phyloP scores from a whole-genome alignment of 2,797 vertebrate species.

The Morus bassanus region DNA sequence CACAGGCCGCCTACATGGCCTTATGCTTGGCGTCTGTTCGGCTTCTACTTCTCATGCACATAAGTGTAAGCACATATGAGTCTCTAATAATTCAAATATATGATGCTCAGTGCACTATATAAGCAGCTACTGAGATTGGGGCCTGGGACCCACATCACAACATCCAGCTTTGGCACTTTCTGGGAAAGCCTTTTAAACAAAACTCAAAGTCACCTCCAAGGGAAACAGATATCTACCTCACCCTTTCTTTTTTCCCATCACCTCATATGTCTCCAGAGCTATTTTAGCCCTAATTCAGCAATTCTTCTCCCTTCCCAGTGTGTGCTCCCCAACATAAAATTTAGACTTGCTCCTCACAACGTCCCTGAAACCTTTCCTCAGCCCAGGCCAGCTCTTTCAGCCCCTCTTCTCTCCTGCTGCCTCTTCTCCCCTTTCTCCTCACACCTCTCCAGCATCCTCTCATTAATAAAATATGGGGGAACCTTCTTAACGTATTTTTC shows the following conservation, averaged over 20 bases:
- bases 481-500: not conserved
- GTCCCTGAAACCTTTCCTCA: not conserved
- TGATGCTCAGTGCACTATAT: not conserved
- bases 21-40: fast-evolving
- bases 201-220: not conserved
- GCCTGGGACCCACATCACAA: not conserved
- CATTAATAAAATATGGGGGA: not conserved
- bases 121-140: not conserved
- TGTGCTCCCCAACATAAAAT: not conserved
- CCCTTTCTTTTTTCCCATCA: not conserved
- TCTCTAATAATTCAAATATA: not conserved
- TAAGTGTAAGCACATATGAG: not conserved
- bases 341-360: fast-evolving
- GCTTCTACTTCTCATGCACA: not conserved
- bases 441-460: not conserved
- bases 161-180: not conserved
- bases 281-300: not conserved
- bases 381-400: not conserved
- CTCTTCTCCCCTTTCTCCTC: not conserved
- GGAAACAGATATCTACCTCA: not conserved
- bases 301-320: not conserved
- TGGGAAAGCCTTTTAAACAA: not conserved
- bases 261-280: not conserved
- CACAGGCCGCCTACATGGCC: fast-evolving
- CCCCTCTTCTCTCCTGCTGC: not conserved